Evolutionary conservation across 2,888 invertebrate genomes (phyloP).

Genomic region (Halocaridina rubra): DNA sequence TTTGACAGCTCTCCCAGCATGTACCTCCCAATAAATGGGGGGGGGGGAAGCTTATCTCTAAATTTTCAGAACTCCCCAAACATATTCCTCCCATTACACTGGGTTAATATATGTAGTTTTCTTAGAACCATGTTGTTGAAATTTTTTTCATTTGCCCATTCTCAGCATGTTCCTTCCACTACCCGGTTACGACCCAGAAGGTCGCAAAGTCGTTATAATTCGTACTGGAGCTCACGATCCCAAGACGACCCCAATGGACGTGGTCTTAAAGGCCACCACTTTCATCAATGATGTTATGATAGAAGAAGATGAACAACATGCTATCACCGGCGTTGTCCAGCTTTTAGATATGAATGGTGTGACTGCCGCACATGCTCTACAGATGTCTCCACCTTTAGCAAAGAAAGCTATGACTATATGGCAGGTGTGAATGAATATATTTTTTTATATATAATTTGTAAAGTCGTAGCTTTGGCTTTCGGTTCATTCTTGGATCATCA

Average conservation of each 20-base stretch:
- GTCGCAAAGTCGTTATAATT: constrained; percentile 72
- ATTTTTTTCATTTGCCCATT: too few species aligned
- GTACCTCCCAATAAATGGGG: too few species aligned
- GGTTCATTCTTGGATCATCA: too few species aligned
- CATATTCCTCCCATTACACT: too few species aligned
- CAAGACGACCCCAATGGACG: constrained; percentile 64
- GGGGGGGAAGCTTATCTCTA: too few species aligned
- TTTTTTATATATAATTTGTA: too few species aligned
- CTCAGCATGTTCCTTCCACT: constrained; percentile 65
- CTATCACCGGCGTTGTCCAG: constrained; percentile 69
- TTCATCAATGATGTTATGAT: constrained; percentile 70
- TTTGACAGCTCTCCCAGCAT: too few species aligned
- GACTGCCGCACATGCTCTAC: constrained; percentile 73
- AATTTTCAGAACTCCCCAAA: too few species aligned
- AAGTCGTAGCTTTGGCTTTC: background rate
- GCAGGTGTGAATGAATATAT: constrained; percentile 68
- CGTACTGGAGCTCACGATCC: constrained; percentile 72
- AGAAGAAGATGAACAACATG: constrained; percentile 74
- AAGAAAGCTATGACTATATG: constrained; percentile 73
- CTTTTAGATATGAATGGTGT: constrained; percentile 74
- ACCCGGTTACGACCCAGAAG: constrained; percentile 68
- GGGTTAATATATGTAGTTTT: too few species aligned
- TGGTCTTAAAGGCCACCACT: constrained; percentile 51
- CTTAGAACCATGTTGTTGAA: too few species aligned
- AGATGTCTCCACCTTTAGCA: constrained; percentile 74